Base-by-base conservation (phyloP, 1,140 invertebrate species). In the Ceratina calcarata region DNA sequence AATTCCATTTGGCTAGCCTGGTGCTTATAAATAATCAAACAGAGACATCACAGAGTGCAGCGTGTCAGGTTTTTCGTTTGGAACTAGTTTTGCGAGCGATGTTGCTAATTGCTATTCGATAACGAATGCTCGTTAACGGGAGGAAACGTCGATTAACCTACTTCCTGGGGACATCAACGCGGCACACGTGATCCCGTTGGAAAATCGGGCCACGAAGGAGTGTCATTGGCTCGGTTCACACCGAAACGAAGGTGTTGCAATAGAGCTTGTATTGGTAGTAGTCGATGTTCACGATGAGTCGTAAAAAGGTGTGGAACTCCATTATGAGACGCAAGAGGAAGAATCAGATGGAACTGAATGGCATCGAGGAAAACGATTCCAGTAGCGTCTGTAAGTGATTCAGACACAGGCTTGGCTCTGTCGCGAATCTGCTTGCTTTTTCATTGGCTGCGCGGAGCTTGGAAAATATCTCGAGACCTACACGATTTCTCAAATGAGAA, bases 221-320 rank as follows among this genome's bases (percentile, higher is more conserved):
- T 61, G 0, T 49, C 16, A 10, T 16, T 18, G 20, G 20, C 6
- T 32, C 15, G 55, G 60, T 24, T 15, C 6, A 8, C n/a, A 4
- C 8, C 15, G 16, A 6, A 20, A 18, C 51, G 51, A 1, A 57
- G n/a, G 27, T 27, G 53, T n/a, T 58, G 58, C n/a, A 22, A 18
- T 20, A 58, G 20, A n/a, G 55, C 6, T 51, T 62, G 22, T 24
- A 51, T 66, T 20, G 13, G 20, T n/a, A 24, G 16, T 55, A 24
- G 16, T 55, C 32, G 32, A 20, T 62, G 27, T 51, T 66, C 32
- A 84, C 81, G 73, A 93, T 93, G 93, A 92, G 90, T 45, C 91
- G 91, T 77, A 91, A 91, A 75, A 90, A 89, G 67, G 91, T 93
- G 74, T 94, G 93, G 93, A 91, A 92, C 66, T 91, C 92, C 0